Percentiles rank a stretch among this genome's conserved stretches.
These are phyloP conservation scores for Lepus townsendii DNA, from an alignment of 2,797 vertebrate genomes.

Conservation along the genomic window DNA sequence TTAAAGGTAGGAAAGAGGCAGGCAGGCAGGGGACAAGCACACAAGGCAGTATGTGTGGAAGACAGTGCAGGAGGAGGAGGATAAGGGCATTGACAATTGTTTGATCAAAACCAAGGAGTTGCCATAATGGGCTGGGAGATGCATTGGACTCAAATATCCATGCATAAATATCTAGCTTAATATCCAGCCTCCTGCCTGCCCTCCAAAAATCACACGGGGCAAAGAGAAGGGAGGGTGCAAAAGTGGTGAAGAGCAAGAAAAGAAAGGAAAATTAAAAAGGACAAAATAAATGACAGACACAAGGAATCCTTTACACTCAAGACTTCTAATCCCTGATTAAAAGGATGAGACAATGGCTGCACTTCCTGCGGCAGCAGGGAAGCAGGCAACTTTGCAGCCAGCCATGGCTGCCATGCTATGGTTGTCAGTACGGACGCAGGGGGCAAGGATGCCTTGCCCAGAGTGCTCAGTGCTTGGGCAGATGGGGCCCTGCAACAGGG, in stretches of 20 bases:
- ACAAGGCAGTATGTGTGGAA: fast-evolving
- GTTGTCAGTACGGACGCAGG: background rate
- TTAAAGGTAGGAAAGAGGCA: background rate
- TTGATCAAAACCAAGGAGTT: background rate
- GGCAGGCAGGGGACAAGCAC: background rate
- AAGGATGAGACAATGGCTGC: background rate
- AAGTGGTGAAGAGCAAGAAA: background rate
- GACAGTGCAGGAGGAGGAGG: fast-evolving
- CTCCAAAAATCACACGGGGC: background rate
- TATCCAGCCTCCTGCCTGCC: background rate
- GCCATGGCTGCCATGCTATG: background rate
- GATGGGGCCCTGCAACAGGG: conserved; percentile 64
- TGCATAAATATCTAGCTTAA: background rate
- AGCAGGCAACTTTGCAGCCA: background rate
- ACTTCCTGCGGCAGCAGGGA: no score
- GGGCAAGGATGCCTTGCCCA: fast-evolving
- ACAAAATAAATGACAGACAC: background rate
- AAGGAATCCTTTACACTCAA: background rate
- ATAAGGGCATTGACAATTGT: background rate
- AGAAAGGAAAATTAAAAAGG: background rate
- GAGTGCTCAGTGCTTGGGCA: background rate
- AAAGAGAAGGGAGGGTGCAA: no score
- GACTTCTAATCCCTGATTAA: background rate
- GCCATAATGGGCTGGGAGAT: background rate
- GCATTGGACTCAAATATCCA: background rate